Base-by-base conservation (phyloP, 1,140 invertebrate species). In the Chrysomallon squamiferum region DNA sequence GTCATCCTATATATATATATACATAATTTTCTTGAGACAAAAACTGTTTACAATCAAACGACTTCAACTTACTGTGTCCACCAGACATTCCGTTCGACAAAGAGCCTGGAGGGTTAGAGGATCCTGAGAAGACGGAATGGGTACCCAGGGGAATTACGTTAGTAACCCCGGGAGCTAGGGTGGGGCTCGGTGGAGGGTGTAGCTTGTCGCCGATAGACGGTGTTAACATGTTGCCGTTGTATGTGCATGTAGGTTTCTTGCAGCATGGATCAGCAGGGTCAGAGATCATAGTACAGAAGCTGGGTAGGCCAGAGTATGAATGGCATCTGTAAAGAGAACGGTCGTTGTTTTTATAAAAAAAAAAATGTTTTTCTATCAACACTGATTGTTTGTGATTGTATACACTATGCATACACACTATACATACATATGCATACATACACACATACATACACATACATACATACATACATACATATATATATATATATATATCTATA, bases 261-360 rank as follows among this genome's bases (percentile, higher is more conserved):
- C 77, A 79, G 65, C 77, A 79, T 32, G 32, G 29, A 33, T 79
- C 77, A 32, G 57, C 68, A 2, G 73, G 75, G 61, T 77, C 75
- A 18, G 67, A 49, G 13, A 72, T 68, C 60, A 77, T n/a, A 4
- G 57, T 32, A 50, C 77, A 79, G 65, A 68, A 71, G 6, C 62
- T 50, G 47, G 77, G 77, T 27, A 79, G 70, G 35, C 60, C 59
- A 18, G 66, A 49, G 65, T 71, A 79, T 50, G 66, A 38, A 49
- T 73, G 69, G 62, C 77, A 79, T 59, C 77, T 79, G 66, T 22
- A 57, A 35, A 25, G 32, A 15, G n/a, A 32, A 38, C 15, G 35
- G n/a, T n/a, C n/a, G n/a, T n/a, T n/a, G n/a, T n/a, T n/a, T n/a
- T 38, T 38, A 38, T 38, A 38, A 7, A 38, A 38, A 38, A 15